These are phyloP conservation scores for Apis laboriosa DNA, from an alignment of 1,140 invertebrate genomes.

Conservation along the genomic window DNA sequence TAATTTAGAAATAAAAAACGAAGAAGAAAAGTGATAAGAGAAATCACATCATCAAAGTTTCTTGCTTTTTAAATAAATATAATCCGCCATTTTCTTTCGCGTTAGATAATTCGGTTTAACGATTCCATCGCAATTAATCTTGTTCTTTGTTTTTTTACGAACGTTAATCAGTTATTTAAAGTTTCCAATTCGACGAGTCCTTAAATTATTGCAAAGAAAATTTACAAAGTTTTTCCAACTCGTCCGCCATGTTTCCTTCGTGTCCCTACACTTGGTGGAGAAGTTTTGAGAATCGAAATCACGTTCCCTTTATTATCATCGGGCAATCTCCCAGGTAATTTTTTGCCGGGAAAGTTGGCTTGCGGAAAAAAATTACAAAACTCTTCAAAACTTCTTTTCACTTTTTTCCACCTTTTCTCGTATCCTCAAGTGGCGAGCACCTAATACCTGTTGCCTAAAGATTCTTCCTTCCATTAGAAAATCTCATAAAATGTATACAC, in stretches of 20 bases:
- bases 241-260: background rate
- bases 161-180: background rate
- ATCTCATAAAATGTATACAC: background rate
- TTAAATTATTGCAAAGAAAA: background rate
- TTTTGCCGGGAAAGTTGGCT: background rate
- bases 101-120: background rate
- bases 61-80: no score
- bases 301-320: background rate
- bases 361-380: constrained; percentile 2
- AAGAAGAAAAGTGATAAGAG: no score
- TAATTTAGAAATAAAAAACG: no score
- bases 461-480: background rate
- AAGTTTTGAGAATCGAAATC: background rate
- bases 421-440: background rate
- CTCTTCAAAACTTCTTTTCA: background rate
- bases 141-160: background rate
- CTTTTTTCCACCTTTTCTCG: background rate
- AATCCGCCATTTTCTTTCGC: no score
- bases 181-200: background rate
- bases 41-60: no score
- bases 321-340: background rate
- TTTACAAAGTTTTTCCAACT: background rate
- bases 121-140: background rate
- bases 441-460: background rate
- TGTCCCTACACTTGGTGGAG: no score